A percentile compares a stretch with the other conserved stretches of the same genome.
Evolutionary conservation across 2,888 invertebrate species (phyloP).

Genomic region (Drosophila fungiperda): DNA sequence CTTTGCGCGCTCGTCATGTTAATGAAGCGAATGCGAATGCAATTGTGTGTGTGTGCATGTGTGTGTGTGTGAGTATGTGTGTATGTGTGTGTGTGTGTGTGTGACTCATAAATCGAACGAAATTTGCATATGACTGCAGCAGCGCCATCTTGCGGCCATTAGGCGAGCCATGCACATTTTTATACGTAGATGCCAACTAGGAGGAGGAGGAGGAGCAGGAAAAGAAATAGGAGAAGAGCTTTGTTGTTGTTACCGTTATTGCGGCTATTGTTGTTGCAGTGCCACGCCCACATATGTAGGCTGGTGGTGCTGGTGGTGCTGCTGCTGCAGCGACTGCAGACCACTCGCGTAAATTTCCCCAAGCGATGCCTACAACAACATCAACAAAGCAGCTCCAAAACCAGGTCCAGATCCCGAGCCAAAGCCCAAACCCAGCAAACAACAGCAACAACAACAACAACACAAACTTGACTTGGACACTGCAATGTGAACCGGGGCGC

Average conservation of each 20-base stretch:
- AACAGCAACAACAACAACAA: slow-evolving; percentile 30
- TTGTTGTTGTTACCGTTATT: slow-evolving; percentile 46
- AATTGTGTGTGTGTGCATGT: background rate
- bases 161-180: slow-evolving; percentile 48
- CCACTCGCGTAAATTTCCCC: slow-evolving; percentile 77
- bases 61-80: slow-evolving; percentile 16
- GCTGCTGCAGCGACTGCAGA: slow-evolving; percentile 35
- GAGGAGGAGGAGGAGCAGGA: background rate
- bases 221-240: slow-evolving; percentile 14
- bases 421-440: slow-evolving; percentile 16
- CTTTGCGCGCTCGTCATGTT: slow-evolving; percentile 74
- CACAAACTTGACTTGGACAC: slow-evolving; percentile 43
- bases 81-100: slow-evolving; percentile 13
- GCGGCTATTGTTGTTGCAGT: slow-evolving; percentile 37
- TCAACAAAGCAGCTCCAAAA: slow-evolving; percentile 35
- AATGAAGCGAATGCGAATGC: slow-evolving; percentile 59
- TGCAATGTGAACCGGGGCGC: slow-evolving; percentile 34
- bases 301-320: slow-evolving; percentile 5
- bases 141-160: slow-evolving; percentile 76
- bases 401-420: slow-evolving; percentile 27
- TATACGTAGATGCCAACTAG: slow-evolving; percentile 52
- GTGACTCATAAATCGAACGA: slow-evolving; percentile 72
- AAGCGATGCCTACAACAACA: slow-evolving; percentile 65
- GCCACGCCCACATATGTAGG: slow-evolving; percentile 51
- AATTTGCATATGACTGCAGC: slow-evolving; percentile 69